Evolutionary conservation across 1,140 invertebrate genomes (phyloP), one percentile per base, ranked within the genome.

Genomic region (Steinernema khuongi): DNA sequence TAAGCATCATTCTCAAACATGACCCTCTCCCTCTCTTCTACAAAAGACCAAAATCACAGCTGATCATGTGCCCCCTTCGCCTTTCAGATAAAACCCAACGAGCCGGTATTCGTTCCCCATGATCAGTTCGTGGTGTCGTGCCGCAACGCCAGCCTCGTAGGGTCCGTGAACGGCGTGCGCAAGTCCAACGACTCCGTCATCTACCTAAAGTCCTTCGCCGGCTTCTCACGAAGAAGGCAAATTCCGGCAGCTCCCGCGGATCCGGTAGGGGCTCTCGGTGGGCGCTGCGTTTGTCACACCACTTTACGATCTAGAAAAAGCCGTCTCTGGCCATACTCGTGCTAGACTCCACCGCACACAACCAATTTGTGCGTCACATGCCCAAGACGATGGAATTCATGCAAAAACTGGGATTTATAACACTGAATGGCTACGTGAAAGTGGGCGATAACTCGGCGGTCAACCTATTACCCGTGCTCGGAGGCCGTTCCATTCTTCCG

Each of bases 371-470:
- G 18, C 70, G 81, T 26, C 81, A 82, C 60, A 81, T 84, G 82
- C 82, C 82, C n/a, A 33, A 76, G 66, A 82, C 78, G 2, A 33
- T 79, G 31, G 70, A 80, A 31, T 81, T 82, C 14, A 81, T 82
- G 82, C 30, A 69, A 1, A 71, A 80, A 44, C 72, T 76, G 4
- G 75, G 71, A n/a, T 82, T 80, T 72, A 44, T 79, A 26, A 60
- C 81, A 1, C 68, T 82, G 1, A 69, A 81, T 29, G 81, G 81
- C 1, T 80, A 82, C 31, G 83, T 74, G 11, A 82, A 82, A 73
- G 81, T 80, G 33, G 81, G 79, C 29, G 81, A 82, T 71, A 82
- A 82, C 68, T 80, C 78, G 17, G 80, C 80, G 26, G 81, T 82
- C 1, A 82, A 82, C 50, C 74, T 81, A 50, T 41, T 82, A 2